A percentile compares a stretch with the other conserved stretches of the same genome.
These are phyloP conservation scores for Peromyscus melanophrys DNA, from an alignment of 2,797 vertebrate species.

Conservation along the genomic window DNA sequence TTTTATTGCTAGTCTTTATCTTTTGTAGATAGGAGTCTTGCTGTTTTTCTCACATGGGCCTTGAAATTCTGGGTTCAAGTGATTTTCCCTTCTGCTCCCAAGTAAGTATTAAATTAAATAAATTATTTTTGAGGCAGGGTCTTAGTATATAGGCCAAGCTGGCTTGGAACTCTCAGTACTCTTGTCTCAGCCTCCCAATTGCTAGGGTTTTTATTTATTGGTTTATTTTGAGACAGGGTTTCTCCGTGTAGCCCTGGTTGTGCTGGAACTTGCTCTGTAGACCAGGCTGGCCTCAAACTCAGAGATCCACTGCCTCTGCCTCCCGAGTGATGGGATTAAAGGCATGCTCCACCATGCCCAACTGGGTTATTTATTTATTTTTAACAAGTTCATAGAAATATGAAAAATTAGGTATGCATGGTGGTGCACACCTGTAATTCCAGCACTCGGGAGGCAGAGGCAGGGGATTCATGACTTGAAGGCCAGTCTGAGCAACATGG, in stretches of 20 bases:
- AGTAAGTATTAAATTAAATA: background rate
- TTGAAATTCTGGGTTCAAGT: background rate
- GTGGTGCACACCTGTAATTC: background rate
- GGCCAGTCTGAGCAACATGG: background rate
- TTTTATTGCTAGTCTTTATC: background rate
- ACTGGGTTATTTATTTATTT: background rate
- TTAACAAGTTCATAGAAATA: background rate
- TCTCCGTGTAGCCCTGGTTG: background rate
- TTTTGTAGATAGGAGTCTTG: background rate
- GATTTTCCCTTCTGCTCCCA: background rate
- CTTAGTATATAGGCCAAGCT: background rate
- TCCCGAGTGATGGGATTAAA: background rate
- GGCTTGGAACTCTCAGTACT: background rate
- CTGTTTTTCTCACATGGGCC: background rate
- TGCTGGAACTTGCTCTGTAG: background rate
- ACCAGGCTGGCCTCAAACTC: background rate
- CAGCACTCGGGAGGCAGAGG: background rate
- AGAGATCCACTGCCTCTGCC: background rate
- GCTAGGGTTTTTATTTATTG: background rate
- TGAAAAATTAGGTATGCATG: background rate
- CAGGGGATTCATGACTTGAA: background rate
- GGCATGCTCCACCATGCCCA: background rate
- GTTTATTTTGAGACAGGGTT: background rate
- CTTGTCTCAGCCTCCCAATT: background rate
- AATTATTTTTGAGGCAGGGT: background rate